Conservation (phyloP, 1,140 invertebrate genomes). For the Drosophila lowei region DNA sequence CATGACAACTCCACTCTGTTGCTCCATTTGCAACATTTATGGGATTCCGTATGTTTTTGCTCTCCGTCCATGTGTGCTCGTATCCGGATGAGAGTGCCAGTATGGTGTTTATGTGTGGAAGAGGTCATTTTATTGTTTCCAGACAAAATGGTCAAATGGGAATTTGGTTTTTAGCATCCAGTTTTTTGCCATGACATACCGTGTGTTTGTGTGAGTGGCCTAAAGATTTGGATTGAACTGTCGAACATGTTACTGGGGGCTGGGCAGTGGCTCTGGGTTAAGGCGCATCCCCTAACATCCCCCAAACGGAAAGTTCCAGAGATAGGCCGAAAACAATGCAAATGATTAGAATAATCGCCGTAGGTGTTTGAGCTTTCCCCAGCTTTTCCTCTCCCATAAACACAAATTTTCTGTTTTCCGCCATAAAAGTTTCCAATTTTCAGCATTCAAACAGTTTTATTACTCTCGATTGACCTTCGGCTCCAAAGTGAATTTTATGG, state of each 20-base stretch:
- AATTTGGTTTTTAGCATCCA: slow-evolving; percentile 60
- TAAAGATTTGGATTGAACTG: slow-evolving; percentile 77
- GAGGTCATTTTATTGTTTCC: slow-evolving; percentile 75
- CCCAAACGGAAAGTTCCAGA: slow-evolving; percentile 4
- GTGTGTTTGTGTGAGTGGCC: slow-evolving; percentile 40
- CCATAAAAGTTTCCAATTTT: slow-evolving; percentile 48
- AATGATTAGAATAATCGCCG: slow-evolving; percentile 77
- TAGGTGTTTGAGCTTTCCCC: slow-evolving; percentile 54
- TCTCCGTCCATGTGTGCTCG: neutral
- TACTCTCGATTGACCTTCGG: slow-evolving; percentile 42
- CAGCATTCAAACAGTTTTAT: slow-evolving; percentile 42
- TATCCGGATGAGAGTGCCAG: no score
- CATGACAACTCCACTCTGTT: slow-evolving; percentile 69
- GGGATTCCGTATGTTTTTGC: slow-evolving; percentile 28
- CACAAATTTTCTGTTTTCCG: slow-evolving; percentile 43
- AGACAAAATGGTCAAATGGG: slow-evolving; percentile 76
- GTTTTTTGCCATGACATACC: slow-evolving; percentile 19
- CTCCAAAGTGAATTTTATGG: slow-evolving; percentile 54
- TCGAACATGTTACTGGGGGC: slow-evolving; percentile 58
- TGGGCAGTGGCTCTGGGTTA: slow-evolving; percentile 3
- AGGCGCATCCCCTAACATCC: slow-evolving; percentile 8
- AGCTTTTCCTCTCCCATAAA: slow-evolving; percentile 36
- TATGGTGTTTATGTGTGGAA: slow-evolving; percentile 24
- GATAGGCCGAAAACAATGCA: slow-evolving; percentile 51
- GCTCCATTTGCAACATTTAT: slow-evolving; percentile 79